Base-by-base conservation (phyloP, 1,140 invertebrate species). In the Papilio glaucus region DNA sequence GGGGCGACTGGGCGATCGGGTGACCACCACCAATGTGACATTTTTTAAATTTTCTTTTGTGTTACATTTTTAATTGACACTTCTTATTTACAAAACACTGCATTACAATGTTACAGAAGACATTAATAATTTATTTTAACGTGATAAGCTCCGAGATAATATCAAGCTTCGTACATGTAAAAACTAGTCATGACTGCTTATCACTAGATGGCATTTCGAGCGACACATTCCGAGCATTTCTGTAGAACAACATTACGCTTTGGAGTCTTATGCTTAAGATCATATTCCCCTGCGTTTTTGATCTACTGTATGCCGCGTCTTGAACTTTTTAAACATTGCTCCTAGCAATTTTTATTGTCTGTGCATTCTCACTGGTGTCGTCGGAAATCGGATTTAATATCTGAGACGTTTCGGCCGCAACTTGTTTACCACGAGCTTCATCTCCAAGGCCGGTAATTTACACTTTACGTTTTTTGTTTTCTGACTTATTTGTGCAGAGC, bases 371-470 rank as follows among this genome's bases (percentile, higher is more conserved):
- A 79, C 83, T 81, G 82, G 72, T 78, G 81, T 77, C 79, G 80
- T 73, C 79, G 80, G 77, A 79, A 86, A 86, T 84, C 77, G 79
- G 74, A 79, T 85, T 85, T 86, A 88, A 86, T 82, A 65, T 80
- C 77, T 77, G 72, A 74, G 80, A 74, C 57, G 61, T 68, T 74
- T 83, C 42, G 79, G 76, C 77, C 70, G 74, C 72, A 79, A 82
- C 60, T 85, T 77, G 80, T 79, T 39, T 76, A 76, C 63, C 71
- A 49, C 69, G 49, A 71, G 49, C 80, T 78, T 74, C 77, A 77
- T 84, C 77, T 76, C 71, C 83, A 86, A 86, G 86, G 82, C 71
- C 80, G 80, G 79, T 79, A 81, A 68, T 83, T 83, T 80, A 75
- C 80, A 68, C 62, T 77, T 73, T 77, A 82, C 71, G 63, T 74